Base-by-base conservation (phyloP, 2,113 vertebrate species). In the Empidonax traillii region DNA sequence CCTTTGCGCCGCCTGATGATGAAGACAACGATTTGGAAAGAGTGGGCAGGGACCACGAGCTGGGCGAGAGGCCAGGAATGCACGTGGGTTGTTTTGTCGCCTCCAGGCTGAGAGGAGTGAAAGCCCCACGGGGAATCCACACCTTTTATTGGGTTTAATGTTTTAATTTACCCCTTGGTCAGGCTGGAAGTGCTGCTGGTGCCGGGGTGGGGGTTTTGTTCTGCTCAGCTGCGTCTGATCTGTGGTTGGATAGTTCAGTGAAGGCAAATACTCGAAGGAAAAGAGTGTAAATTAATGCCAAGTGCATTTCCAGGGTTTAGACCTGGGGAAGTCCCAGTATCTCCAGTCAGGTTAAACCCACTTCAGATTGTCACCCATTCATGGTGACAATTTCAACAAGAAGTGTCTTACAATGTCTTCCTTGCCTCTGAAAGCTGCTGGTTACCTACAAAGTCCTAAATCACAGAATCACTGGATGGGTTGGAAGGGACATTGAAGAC, bases 91-190 rank as follows among this genome's bases (percentile, higher is more conserved):
- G 73, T 72, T 51, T 78, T 86, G 9, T 87, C 55, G 91, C 96
- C 96, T 65, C 90, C 86, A 61, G 95, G 95, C 93, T 87, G 65
- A 90, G 89, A 91, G 8, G 80, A 97, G 96, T 96, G 96, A 97
- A 97, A 97, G 96, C 89, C 68, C 73, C 51, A 44, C 47, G 65
- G 76, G 80, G 80, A 84, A 94, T 92, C 84, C 89, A 78, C 67
- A 28, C 61, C 89, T 15, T 87, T 52, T 74, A 41, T 81, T 75
- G 22, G 51, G 71, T 89, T 86, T 81, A 78, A 93, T 75, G 44
- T 49, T 77, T 87, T 74, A 89, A 90, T 93, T 83, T 65, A 6
- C 20, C 12, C 66, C 31, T 52, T 63, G 96, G 91, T 87, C 76
- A 86, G 75, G 63, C 23, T 62, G 31, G 33, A 51, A 76, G 41